phyloP scores from a whole-genome alignment of 2,888 invertebrate genomes.

The Ophion costatus region DNA sequence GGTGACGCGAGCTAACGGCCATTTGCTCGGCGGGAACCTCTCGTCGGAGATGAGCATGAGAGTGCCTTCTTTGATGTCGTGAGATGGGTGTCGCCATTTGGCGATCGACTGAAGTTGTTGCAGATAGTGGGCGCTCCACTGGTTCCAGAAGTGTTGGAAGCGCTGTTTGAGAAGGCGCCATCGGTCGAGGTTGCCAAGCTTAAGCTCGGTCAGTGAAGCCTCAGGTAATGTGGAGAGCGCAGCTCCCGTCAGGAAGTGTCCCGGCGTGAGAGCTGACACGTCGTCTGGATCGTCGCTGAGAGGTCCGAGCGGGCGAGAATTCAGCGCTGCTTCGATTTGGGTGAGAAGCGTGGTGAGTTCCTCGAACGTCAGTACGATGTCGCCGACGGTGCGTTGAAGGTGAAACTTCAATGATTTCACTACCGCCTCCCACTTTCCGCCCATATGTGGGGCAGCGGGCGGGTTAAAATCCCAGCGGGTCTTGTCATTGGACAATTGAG shows the following conservation, averaged over 20 bases:
- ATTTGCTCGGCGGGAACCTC: constrained; percentile 1
- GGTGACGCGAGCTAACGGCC: constrained; percentile 4
- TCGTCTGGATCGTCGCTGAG: constrained; percentile 1
- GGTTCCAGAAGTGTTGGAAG: constrained; percentile 8
- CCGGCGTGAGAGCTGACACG: constrained; percentile 1
- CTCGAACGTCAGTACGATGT: constrained; percentile 12
- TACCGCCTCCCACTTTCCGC: neutral
- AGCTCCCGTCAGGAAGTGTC: constrained; percentile 4
- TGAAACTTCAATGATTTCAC: constrained; percentile 6
- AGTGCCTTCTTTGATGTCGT: constrained; percentile 6
- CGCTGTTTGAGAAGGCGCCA: constrained; percentile 16
- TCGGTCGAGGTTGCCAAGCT: neutral
- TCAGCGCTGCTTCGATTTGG: neutral
- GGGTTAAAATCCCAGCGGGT: neutral
- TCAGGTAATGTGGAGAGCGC: constrained; percentile 3
- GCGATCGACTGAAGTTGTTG: constrained; percentile 5
- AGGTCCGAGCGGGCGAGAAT: constrained; percentile 1
- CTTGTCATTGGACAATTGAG: neutral
- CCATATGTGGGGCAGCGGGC: neutral
- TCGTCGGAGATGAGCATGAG: neutral
- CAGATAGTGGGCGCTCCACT: constrained; percentile 1
- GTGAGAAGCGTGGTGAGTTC: constrained; percentile 30
- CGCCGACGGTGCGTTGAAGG: constrained; percentile 10
- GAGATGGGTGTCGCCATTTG: constrained; percentile 8
- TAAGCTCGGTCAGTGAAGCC: neutral